Base-by-base conservation (phyloP, 2,113 vertebrate genomes). In the Myodes glareolus region DNA sequence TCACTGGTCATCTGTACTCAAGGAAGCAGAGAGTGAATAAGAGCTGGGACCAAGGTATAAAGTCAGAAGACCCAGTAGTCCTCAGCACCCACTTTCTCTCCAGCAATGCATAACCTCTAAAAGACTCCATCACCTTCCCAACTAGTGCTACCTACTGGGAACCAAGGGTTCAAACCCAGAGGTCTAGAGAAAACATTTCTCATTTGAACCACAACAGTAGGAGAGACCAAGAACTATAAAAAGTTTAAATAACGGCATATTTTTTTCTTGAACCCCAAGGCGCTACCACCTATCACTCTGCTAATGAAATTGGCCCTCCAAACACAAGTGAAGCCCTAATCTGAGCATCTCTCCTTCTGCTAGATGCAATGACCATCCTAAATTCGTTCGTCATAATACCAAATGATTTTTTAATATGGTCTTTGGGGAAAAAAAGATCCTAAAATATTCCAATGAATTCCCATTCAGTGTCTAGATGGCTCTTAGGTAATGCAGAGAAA, bases 401-500 rank as follows among this genome's bases (percentile, higher is more conserved):
- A 52, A 52, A 29, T 50, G 13, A 47, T 90, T 89, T 27, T 82
- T 94, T 67, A 72, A 84, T 65, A 42, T 78, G 11, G 29, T 90
- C 88, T 94, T 55, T n/a, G 75, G 72, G 76, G 33, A n/a, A 12
- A 70, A 73, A 36, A 70, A 19, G 55, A 50, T 45, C 47, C 65
- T 86, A 73, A 72, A 89, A 25, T 86, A 87, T 81, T 82, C 29
- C 16, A 39, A 0, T 88, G 68, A 87, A 27, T 75, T 93, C 4
- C 90, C 52, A 89, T 77, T 61, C 82, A 87, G 3, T 88, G 94
- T 88, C 10, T 95, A 73, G 36, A 81, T 11, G 63, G 21, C 55
- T 13, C 17, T 89, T 55, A 94, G 36, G 58, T 61, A 61, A 73
- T 80, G 80, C 90, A 84, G 82, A 94, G 39, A 93, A 90, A 86